Conservation (phyloP, 1,140 invertebrate genomes). For the Eumaeus atala region DNA sequence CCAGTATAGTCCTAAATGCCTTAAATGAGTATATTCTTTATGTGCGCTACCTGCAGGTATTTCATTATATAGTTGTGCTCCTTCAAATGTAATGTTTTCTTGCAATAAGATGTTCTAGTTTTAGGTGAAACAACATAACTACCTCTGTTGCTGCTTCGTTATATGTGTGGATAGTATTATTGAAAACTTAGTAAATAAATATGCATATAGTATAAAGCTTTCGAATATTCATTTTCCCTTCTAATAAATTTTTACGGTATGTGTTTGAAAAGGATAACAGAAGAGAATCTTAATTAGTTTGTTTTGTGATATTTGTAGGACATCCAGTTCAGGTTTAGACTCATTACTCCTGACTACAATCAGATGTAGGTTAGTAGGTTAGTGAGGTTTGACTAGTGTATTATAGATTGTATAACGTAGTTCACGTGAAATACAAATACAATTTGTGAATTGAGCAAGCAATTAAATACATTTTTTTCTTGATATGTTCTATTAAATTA, state of each 20-base stretch:
- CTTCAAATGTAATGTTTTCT: neutral
- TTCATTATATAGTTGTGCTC: neutral
- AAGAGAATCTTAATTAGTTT: constrained; percentile 1
- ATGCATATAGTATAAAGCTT: neutral
- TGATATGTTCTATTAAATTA: no score
- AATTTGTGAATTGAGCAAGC: no score
- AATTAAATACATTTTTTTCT: no score
- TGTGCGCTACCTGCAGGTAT: neutral
- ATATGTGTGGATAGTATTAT: neutral
- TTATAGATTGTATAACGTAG: neutral
- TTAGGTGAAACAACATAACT: neutral
- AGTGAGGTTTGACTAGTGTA: neutral
- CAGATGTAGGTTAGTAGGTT: neutral
- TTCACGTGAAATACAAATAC: no score
- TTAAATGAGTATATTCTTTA: neutral
- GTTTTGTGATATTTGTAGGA: neutral
- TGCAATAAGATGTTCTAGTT: neutral
- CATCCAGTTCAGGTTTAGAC: neutral
- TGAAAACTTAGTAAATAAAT: neutral
- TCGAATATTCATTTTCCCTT: neutral
- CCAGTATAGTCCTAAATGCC: neutral
- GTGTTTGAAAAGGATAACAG: neutral
- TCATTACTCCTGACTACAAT: neutral
- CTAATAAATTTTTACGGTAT: neutral
- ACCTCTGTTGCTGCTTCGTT: neutral